A percentile compares a stretch with the other conserved stretches of the same genome.
Conservation (phyloP, 2,113 vertebrate genomes). For the Pterocles burchelli region DNA sequence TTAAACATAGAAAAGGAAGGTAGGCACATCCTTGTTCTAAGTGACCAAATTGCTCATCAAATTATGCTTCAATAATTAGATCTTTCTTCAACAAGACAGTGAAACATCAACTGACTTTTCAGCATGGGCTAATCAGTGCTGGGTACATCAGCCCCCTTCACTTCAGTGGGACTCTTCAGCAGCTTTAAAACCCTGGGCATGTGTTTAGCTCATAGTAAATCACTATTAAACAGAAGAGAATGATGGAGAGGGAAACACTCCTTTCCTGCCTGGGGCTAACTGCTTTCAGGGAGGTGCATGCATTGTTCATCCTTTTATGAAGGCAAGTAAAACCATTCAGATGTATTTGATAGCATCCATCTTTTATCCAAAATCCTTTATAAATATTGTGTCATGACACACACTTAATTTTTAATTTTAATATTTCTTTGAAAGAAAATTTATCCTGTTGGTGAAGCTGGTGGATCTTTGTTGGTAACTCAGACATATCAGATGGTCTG, state of each 20-base stretch:
- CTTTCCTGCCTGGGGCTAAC: slow-evolving; percentile 12
- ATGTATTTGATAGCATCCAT: neutral
- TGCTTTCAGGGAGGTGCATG: neutral
- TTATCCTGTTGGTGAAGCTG: neutral
- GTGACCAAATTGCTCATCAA: neutral
- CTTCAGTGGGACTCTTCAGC: neutral
- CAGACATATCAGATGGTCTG: neutral
- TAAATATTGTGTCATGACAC: neutral
- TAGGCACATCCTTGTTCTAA: neutral
- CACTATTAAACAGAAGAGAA: slow-evolving; percentile 12
- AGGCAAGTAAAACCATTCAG: slow-evolving; percentile 36
- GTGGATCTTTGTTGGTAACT: neutral
- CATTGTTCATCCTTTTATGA: neutral
- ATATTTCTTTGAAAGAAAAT: neutral
- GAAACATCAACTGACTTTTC: neutral
- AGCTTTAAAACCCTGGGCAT: neutral
- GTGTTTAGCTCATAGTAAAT: slow-evolving; percentile 11
- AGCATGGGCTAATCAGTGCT: neutral
- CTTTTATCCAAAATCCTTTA: neutral
- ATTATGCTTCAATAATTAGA: neutral
- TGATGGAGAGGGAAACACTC: slow-evolving; percentile 4
- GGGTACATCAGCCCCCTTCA: neutral
- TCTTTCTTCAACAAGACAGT: neutral
- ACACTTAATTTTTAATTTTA: neutral
- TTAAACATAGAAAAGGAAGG: neutral